Percentiles rank a stretch among this genome's conserved stretches.
Evolutionary conservation across 2,888 invertebrate genomes (phyloP).

Genomic region (Chydorus sphaericus): DNA sequence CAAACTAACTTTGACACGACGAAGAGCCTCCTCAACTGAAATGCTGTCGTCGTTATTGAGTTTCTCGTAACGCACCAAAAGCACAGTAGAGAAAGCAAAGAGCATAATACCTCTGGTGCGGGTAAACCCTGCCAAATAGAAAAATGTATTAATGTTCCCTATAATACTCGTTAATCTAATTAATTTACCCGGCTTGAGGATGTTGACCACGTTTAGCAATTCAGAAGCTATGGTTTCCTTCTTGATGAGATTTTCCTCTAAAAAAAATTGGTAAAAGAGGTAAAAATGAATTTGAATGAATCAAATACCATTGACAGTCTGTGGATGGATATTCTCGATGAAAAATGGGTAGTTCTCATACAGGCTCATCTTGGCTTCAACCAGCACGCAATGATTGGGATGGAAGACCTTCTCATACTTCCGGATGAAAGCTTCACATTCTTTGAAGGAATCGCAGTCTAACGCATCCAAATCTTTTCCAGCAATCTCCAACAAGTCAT

Average conservation of each 20-base stretch:
- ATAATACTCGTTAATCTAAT: neutral
- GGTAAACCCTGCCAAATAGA: slow-evolving; percentile 48
- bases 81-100: slow-evolving; percentile 57
- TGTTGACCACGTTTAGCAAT: no score
- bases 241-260: no score
- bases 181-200: no score
- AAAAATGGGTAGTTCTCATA: no score
- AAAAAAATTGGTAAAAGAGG: no score
- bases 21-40: slow-evolving; percentile 8
- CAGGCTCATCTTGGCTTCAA: slow-evolving; percentile 56
- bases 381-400: slow-evolving; percentile 53
- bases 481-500: slow-evolving; percentile 13
- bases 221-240: no score
- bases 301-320: no score
- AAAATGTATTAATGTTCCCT: slow-evolving; percentile 9
- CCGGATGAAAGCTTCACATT: slow-evolving; percentile 15
- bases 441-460: slow-evolving; percentile 15
- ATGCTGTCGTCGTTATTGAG: slow-evolving; percentile 7
- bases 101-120: slow-evolving; percentile 52
- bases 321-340: no score
- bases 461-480: slow-evolving; percentile 20
- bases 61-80: slow-evolving; percentile 43
- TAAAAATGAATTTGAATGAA: slow-evolving; percentile 41
- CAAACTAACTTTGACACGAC: slow-evolving; percentile 13
- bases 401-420: slow-evolving; percentile 42